Percentiles rank a stretch among this genome's conserved stretches.
Conservation (phyloP, 2,113 vertebrate species). For the Podilymbus podiceps region DNA sequence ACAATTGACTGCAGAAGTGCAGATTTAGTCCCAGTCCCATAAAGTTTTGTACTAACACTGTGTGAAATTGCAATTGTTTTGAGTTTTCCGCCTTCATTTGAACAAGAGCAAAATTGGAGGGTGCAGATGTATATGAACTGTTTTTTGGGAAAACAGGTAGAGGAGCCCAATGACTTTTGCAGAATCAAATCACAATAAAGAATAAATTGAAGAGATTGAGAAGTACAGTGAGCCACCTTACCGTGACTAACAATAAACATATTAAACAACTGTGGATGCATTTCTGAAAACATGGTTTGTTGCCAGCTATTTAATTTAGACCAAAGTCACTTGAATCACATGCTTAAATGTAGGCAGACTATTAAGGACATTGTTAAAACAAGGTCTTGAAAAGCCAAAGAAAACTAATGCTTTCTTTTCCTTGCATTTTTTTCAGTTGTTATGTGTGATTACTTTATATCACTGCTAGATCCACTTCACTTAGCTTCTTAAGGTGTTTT, state of each 20-base stretch:
- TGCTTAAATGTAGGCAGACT: neutral
- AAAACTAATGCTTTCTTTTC: neutral
- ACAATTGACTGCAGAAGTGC: neutral
- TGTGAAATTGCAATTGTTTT: constrained; percentile 1
- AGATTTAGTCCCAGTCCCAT: constrained; percentile 1
- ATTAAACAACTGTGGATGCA: neutral
- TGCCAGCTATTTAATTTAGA: constrained; percentile 4
- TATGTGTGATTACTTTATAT: neutral
- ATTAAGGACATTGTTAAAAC: neutral
- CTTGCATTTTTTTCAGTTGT: neutral
- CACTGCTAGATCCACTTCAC: neutral
- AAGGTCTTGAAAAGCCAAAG: neutral
- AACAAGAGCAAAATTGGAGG: neutral
- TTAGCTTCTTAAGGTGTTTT: neutral
- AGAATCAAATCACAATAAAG: neutral
- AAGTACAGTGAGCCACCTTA: neutral
- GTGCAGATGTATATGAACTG: neutral
- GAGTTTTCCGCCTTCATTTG: neutral
- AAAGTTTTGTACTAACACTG: neutral
- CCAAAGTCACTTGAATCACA: neutral
- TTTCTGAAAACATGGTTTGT: neutral
- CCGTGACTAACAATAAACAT: neutral
- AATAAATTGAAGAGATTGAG: neutral
- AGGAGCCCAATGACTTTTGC: neutral
- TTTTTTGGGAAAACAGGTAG: neutral